These are phyloP conservation scores for Melanchra persicariae DNA, from an alignment of 2,888 invertebrate species.

Conservation along the genomic window DNA sequence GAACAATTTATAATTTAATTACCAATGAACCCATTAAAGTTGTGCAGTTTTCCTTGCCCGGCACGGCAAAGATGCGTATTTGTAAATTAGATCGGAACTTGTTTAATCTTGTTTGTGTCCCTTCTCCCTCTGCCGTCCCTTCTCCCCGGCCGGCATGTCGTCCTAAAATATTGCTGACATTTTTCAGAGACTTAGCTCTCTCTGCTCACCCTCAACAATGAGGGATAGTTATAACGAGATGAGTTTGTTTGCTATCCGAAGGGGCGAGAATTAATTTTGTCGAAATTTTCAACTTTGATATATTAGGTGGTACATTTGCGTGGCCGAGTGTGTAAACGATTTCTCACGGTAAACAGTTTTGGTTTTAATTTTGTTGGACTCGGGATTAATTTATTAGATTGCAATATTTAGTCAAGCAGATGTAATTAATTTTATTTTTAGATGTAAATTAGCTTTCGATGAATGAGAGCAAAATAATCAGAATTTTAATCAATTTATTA, in stretches of 20 bases:
- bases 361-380: conserved; percentile 27
- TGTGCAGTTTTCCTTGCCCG: conserved; percentile 23
- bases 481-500: not conserved
- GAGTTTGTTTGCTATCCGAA: conserved; percentile 61
- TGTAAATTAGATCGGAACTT: conserved; percentile 78
- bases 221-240: conserved; percentile 76
- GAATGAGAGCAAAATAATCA: not conserved
- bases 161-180: conserved; percentile 83
- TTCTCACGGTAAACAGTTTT: conserved; percentile 27
- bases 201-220: conserved; percentile 57
- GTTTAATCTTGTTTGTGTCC: conserved; percentile 75
- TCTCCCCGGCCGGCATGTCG: conserved; percentile 68
- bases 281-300: conserved; percentile 56
- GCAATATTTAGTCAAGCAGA: conserved; percentile 2
- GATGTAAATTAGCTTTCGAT: conserved; percentile 3
- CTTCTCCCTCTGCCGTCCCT: conserved; percentile 60
- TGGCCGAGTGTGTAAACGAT: conserved; percentile 37
- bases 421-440: conserved; percentile 6
- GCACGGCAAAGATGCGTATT: conserved; percentile 56
- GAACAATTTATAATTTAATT: conserved; percentile 51
- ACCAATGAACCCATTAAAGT: conserved; percentile 36
- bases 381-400: conserved; percentile 24
- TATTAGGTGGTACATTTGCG: conserved; percentile 41
- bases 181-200: conserved; percentile 80
- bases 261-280: conserved; percentile 65